phyloP scores from a whole-genome alignment of 1,140 invertebrate species.

The Aphelenchoides fujianensis region DNA sequence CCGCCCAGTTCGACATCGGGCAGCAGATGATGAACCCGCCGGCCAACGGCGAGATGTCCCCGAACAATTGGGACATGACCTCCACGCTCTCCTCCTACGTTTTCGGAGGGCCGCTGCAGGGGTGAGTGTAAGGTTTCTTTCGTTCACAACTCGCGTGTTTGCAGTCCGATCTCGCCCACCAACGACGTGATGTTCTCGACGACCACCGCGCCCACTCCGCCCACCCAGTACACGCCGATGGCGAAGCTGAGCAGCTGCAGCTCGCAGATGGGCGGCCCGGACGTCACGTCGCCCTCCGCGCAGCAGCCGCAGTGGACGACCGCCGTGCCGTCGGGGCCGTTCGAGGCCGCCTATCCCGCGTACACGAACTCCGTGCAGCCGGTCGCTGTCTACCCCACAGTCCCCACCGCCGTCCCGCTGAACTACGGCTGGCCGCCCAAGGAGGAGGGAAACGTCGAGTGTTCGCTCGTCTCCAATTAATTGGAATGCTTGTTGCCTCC shows the following conservation, averaged over 20 bases:
- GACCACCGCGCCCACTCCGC: not conserved
- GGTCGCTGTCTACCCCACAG: not conserved
- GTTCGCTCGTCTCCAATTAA: not conserved
- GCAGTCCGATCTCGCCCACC: conserved; percentile 17
- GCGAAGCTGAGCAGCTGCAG: not conserved
- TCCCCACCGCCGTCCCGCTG: not conserved
- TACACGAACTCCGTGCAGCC: conserved; percentile 1
- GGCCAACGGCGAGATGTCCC: conserved; percentile 7
- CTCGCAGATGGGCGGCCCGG: not conserved
- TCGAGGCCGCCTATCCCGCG: not conserved
- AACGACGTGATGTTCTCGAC: conserved; percentile 18
- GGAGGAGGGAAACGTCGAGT: too few species aligned
- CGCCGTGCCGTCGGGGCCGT: not conserved
- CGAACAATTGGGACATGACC: conserved; percentile 13
- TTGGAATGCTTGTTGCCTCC: too few species aligned
- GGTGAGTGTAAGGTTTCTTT: not conserved
- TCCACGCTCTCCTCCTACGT: conserved; percentile 11
- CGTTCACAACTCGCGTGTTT: not conserved
- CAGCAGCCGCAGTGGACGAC: conserved; percentile 5
- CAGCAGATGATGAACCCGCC: not conserved
- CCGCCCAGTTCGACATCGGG: not conserved
- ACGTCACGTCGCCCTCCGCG: not conserved
- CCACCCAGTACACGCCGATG: not conserved
- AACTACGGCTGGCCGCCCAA: too few species aligned
- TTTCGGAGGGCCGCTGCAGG: conserved; percentile 17